phyloP scores from a whole-genome alignment of 2,888 invertebrate genomes.

The Tenthredo scrophulariae region DNA sequence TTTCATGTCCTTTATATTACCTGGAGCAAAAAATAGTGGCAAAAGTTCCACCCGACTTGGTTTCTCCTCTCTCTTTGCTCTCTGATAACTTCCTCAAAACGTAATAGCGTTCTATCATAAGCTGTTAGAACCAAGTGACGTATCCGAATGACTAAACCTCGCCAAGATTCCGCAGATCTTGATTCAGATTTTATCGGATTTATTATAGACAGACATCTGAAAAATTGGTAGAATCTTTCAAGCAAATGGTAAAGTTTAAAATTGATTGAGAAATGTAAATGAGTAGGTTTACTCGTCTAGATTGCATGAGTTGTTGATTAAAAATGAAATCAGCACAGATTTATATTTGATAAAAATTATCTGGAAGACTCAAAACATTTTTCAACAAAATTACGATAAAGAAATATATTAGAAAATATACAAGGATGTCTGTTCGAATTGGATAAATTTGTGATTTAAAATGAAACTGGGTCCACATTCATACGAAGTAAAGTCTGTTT shows the following conservation, averaged over 20 bases:
- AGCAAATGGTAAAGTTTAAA: conserved; percentile 34
- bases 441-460: background rate
- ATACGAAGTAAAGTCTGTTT: background rate
- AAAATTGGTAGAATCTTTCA: conserved; percentile 64
- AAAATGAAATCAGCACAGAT: background rate
- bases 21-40: conserved; percentile 95
- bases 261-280: background rate
- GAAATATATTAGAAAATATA: background rate
- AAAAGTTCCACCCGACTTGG: conserved; percentile 95
- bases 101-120: conserved; percentile 91
- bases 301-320: background rate
- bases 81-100: conserved; percentile 94
- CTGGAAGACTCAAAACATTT: background rate
- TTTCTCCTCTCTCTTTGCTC: conserved; percentile 94
- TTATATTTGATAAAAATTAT: background rate
- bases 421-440: background rate
- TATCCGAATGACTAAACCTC: conserved; percentile 90
- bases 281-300: background rate
- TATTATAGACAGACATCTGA: conserved; percentile 92
- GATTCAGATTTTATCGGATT: conserved; percentile 95
- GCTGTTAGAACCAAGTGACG: conserved; percentile 91
- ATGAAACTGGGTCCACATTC: conserved; percentile 31
- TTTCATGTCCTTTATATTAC: conserved; percentile 77
- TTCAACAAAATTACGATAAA: background rate
- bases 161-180: conserved; percentile 94